Conservation (phyloP, 2,888 invertebrate species). For the Strigamia transsilvanica region DNA sequence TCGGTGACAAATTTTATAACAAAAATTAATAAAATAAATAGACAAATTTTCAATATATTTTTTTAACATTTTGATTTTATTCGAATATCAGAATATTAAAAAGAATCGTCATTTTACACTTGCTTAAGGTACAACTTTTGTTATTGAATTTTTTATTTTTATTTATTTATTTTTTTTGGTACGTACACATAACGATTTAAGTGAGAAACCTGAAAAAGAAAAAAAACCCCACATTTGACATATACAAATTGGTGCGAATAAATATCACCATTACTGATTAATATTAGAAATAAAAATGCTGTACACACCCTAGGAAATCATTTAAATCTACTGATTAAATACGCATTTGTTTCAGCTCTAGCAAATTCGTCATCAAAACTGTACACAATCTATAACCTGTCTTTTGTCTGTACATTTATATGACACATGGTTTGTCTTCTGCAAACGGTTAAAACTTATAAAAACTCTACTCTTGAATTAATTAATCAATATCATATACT, state of each 20-base stretch:
- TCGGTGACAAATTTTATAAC: background rate
- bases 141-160: background rate
- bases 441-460: conserved; percentile 47
- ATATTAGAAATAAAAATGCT: conserved; percentile 18
- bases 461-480: conserved; percentile 28
- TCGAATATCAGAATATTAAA: conserved; percentile 42
- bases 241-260: conserved; percentile 44
- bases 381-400: conserved; percentile 24
- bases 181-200: conserved; percentile 40
- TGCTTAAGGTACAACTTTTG: conserved; percentile 9
- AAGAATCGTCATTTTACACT: conserved; percentile 27
- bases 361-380: background rate
- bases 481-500: background rate
- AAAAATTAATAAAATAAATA: background rate
- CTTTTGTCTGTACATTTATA: conserved; percentile 27
- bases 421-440: conserved; percentile 41
- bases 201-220: background rate
- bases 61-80: conserved; percentile 38
- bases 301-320: conserved; percentile 43
- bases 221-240: conserved; percentile 20
- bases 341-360: background rate
- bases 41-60: background rate
- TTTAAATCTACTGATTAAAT: conserved; percentile 7
- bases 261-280: conserved; percentile 34
- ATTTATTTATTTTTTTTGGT: background rate